A percentile compares a stretch with the other conserved stretches of the same genome.
Evolutionary conservation across 2,113 vertebrate genomes (phyloP).

Genomic region (Vicugna pacos): DNA sequence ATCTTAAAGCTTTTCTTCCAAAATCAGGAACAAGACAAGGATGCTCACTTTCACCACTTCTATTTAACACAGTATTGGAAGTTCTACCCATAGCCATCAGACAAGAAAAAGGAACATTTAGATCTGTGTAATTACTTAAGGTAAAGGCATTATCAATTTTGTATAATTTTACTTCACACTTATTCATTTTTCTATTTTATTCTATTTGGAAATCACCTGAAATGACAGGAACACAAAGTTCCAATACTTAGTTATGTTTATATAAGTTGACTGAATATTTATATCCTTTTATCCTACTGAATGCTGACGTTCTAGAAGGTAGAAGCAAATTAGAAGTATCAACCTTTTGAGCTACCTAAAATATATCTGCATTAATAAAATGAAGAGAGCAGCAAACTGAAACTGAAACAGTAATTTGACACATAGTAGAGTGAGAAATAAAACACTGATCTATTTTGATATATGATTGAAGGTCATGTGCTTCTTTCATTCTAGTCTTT

Average conservation of each 20-base stretch:
- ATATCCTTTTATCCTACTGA: background rate
- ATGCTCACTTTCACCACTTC: too few relatives aligned
- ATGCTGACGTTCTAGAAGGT: background rate
- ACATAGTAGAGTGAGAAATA: background rate
- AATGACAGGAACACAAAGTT: background rate
- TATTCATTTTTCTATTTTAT: background rate
- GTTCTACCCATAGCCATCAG: too few relatives aligned
- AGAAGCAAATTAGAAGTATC: background rate
- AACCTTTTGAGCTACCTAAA: background rate
- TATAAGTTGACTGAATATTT: background rate
- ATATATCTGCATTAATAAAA: conserved; percentile 18
- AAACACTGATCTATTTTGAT: background rate
- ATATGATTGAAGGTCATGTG: background rate
- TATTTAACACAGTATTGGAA: too few relatives aligned
- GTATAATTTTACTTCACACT: background rate
- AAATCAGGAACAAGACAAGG: too few relatives aligned
- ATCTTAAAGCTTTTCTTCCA: too few relatives aligned
- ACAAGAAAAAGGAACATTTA: background rate
- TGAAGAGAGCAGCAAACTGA: background rate
- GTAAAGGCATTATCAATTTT: background rate
- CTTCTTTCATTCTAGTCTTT: background rate
- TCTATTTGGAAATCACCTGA: background rate
- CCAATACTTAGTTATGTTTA: background rate
- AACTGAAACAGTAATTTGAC: background rate
- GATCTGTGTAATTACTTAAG: background rate